Evolutionary conservation across 2,797 vertebrate species (phyloP).

Genomic region (Dipus sagitta): DNA sequence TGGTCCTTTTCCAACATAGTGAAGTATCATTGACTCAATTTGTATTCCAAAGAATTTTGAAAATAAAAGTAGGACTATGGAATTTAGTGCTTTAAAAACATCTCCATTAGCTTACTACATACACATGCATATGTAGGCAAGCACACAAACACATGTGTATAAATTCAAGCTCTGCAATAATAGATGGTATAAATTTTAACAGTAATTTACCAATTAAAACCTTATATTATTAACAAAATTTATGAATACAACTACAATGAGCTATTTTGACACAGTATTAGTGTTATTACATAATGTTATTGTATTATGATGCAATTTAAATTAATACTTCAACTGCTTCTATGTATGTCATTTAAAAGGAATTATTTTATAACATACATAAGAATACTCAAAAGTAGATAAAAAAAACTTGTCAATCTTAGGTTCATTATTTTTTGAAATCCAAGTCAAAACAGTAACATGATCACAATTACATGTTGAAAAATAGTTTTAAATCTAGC

Average conservation of each 20-base stretch:
- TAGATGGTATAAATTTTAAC: neutral
- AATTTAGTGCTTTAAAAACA: neutral
- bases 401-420: neutral
- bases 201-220: neutral
- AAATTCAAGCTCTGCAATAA: neutral
- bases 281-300: neutral
- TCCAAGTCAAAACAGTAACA: neutral
- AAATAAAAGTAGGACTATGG: neutral
- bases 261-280: neutral
- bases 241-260: neutral
- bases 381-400: neutral
- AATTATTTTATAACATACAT: constrained; percentile 11
- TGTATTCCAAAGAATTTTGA: neutral
- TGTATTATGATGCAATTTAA: neutral
- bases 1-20: neutral
- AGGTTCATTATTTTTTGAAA: neutral
- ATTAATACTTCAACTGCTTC: neutral
- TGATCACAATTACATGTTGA: neutral
- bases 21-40: neutral
- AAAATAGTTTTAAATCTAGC: neutral
- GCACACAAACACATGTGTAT: neutral
- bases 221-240: neutral
- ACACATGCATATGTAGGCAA: neutral
- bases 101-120: too few species aligned
- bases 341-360: neutral